Conservation (phyloP, 2,888 invertebrate genomes). For the Oeneis ivallda region DNA sequence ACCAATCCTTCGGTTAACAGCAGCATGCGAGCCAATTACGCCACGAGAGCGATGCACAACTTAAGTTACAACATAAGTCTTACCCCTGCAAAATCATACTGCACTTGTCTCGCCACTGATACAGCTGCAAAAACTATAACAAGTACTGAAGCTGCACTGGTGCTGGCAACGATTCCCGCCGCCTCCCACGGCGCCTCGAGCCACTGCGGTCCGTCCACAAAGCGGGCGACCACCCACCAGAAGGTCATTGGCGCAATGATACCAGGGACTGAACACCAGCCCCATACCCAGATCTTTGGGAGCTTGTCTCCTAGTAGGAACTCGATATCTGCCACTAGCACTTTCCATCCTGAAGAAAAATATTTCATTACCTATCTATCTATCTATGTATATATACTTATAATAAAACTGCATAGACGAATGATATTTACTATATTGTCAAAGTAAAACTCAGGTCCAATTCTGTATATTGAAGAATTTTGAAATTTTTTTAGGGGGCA, state of each 20-base stretch:
- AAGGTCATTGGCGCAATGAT: slow-evolving; percentile 47
- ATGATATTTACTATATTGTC: too few species aligned
- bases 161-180: slow-evolving; percentile 43
- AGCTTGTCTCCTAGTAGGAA: slow-evolving; percentile 58
- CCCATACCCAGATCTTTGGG: slow-evolving; percentile 55
- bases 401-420: too few species aligned
- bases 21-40: too few species aligned
- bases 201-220: slow-evolving; percentile 46
- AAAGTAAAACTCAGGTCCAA: too few species aligned
- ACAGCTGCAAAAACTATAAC: slow-evolving; percentile 49
- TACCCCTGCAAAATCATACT: slow-evolving; percentile 56
- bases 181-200: slow-evolving; percentile 50
- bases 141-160: slow-evolving; percentile 41
- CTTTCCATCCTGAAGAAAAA: slow-evolving; percentile 58
- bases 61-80: too few species aligned
- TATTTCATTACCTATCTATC: neutral
- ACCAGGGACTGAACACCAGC: slow-evolving; percentile 59
- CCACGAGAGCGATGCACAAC: too few species aligned
- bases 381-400: too few species aligned
- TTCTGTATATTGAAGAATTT: too few species aligned
- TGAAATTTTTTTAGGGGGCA: too few species aligned
- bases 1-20: too few species aligned
- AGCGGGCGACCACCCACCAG: slow-evolving; percentile 58
- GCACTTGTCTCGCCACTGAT: slow-evolving; percentile 61
- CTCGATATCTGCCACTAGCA: slow-evolving; percentile 62